These are phyloP conservation scores for Bombus huntii DNA, from an alignment of 1,140 invertebrate species.

Conservation along the genomic window DNA sequence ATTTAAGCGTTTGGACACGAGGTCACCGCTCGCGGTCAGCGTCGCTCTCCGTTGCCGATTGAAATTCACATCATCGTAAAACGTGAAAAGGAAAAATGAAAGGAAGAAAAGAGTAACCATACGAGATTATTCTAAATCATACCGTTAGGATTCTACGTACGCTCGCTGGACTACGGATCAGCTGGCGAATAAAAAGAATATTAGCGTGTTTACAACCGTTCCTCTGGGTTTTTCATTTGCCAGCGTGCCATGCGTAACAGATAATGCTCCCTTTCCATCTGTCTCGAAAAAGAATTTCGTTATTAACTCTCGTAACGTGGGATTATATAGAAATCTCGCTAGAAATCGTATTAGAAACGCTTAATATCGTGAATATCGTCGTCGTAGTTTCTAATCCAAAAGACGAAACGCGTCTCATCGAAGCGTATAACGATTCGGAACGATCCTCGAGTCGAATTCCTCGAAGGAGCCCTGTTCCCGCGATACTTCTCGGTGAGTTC, in stretches of 20 bases:
- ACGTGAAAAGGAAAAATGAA: not conserved
- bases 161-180: no score
- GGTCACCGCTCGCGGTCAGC: slow-evolving; percentile 40
- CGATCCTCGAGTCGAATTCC: not conserved
- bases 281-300: not conserved
- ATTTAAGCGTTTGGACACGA: slow-evolving; percentile 56
- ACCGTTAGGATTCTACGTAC: not conserved
- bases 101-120: no score
- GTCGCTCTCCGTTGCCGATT: slow-evolving; percentile 11
- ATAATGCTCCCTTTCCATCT: not conserved
- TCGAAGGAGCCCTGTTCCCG: not conserved
- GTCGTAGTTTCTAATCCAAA: not conserved
- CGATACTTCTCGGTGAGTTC: not conserved
- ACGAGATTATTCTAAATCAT: not conserved
- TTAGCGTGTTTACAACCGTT: not conserved
- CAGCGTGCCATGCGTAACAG: not conserved
- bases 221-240: not conserved
- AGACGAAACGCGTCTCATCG: not conserved
- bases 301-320: not conserved
- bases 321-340: not conserved
- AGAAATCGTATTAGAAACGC: not conserved
- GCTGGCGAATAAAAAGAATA: no score
- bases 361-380: not conserved
- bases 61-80: slow-evolving; percentile 40
- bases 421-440: not conserved